Evolutionary conservation across 2,113 vertebrate genomes (phyloP).

Genomic region (Baryphthengus martii): DNA sequence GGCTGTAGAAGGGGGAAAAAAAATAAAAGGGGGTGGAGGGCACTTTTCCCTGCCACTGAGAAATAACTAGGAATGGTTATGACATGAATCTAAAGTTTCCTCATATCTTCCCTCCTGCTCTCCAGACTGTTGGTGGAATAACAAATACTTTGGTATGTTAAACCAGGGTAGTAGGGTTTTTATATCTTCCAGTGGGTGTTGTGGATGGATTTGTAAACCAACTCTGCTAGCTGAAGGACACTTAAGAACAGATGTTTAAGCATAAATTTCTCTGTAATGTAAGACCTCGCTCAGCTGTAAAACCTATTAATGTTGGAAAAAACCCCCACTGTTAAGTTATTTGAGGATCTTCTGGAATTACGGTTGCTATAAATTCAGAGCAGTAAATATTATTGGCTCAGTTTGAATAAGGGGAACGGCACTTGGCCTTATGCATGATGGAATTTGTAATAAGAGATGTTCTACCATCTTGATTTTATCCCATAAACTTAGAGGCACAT

Average conservation of each 20-base stretch:
- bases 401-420: neutral
- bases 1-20: neutral
- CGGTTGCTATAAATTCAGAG: slow-evolving; percentile 38
- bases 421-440: neutral
- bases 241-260: slow-evolving; percentile 44
- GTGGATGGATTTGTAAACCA: slow-evolving; percentile 37
- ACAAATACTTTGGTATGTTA: neutral
- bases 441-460: slow-evolving; percentile 27
- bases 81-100: neutral
- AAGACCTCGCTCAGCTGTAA: slow-evolving; percentile 34
- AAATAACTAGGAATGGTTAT: neutral
- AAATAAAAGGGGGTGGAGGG: neutral
- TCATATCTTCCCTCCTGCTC: neutral
- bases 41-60: neutral
- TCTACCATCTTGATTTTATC: neutral
- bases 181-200: neutral
- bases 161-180: neutral
- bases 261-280: slow-evolving; percentile 39
- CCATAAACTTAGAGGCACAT: neutral
- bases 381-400: neutral
- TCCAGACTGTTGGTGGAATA: neutral
- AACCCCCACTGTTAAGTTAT: neutral
- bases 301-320: neutral
- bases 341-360: slow-evolving; percentile 44
- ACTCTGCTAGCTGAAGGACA: neutral